Evolutionary conservation across 2,113 vertebrate genomes (phyloP), one percentile per base, ranked within the genome.

Genomic region (Morone chrysops): DNA sequence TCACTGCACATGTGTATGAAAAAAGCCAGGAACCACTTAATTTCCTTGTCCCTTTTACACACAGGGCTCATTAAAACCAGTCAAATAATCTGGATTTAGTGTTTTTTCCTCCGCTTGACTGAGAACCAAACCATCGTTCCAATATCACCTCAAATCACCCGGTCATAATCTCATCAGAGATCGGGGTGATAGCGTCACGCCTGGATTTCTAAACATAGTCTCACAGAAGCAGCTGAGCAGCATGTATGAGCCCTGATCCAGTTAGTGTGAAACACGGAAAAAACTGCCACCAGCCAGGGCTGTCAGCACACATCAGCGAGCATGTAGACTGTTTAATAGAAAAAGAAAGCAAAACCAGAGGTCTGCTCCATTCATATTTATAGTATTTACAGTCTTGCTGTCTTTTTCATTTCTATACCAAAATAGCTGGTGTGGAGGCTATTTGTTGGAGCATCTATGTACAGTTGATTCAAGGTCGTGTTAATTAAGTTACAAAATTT

Each of bases 81-180:
- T 82, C 40, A 48, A 47, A 63, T 48, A 48, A 56, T 63, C 20
- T 67, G 67, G 6, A 67, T 53, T 38, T 18, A 25, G 18, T n/a
- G 10, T 53, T 45, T 43, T 50, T n/a, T 54, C 6, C 22, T 22
- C 4, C n/a, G 36, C 1, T 8, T n/a, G 25, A 72, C 5, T 38
- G 22, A 45, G 60, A 78, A 43, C 6, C 36, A 66, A 61, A 65
- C 45, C 47, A 4, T 67, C 12, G 17, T 18, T 1, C 1, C 41
- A 47, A 57, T 59, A 40, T 79, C 56, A 53, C 50, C 51, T 66
- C 62, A 60, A 4, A 22, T 78, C 25, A 43, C 31, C 54, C 56
- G 7, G 11, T 25, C 47, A 11, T 62, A 60, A 76, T 80, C 81
- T 77, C 47, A 61, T 76, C 63, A 8, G n/a, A 75, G 67, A 63